A percentile compares a stretch with the other conserved stretches of the same genome.
Conservation (phyloP, 2,888 invertebrate genomes). For the Ceraclea dissimilis region DNA sequence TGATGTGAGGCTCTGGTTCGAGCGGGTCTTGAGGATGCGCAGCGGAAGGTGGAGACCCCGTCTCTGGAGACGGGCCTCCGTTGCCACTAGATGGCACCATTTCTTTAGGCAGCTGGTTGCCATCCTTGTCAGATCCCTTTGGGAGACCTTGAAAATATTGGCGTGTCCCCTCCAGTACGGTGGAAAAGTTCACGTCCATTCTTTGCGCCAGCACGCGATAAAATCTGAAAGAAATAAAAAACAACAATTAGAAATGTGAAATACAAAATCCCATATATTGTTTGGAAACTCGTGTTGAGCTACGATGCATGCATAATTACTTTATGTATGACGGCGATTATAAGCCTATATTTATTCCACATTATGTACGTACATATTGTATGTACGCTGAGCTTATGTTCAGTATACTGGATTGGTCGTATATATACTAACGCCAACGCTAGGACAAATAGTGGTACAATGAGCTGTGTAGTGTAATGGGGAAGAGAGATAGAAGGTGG, state of each 20-base stretch:
- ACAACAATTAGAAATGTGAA: too few relatives aligned
- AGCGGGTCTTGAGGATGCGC: constrained; percentile 44
- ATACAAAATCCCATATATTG: neutral
- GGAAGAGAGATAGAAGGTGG: too few relatives aligned
- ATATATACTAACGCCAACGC: too few relatives aligned
- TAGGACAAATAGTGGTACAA: too few relatives aligned
- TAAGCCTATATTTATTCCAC: too few relatives aligned
- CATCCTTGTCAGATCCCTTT: constrained; percentile 42
- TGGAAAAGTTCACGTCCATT: constrained; percentile 72
- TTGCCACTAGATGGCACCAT: constrained; percentile 27
- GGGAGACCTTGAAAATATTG: constrained; percentile 78
- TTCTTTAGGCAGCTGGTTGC: constrained; percentile 34
- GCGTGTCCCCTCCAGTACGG: constrained; percentile 77
- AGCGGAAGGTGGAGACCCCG: constrained; percentile 36
- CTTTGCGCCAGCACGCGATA: constrained; percentile 34
- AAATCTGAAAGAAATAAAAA: constrained; percentile 18
- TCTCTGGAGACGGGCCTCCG: constrained; percentile 34
- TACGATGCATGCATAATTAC: too few relatives aligned
- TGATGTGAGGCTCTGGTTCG: constrained; percentile 49
- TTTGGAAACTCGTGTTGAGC: too few relatives aligned
- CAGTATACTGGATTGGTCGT: too few relatives aligned
- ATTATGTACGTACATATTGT: too few relatives aligned
- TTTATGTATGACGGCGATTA: too few relatives aligned
- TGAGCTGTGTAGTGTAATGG: too few relatives aligned
- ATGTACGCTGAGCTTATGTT: too few relatives aligned